Percentiles rank a stretch among this genome's conserved stretches.
phyloP scores from a whole-genome alignment of 2,888 invertebrate genomes.

The Atethmia centrago region DNA sequence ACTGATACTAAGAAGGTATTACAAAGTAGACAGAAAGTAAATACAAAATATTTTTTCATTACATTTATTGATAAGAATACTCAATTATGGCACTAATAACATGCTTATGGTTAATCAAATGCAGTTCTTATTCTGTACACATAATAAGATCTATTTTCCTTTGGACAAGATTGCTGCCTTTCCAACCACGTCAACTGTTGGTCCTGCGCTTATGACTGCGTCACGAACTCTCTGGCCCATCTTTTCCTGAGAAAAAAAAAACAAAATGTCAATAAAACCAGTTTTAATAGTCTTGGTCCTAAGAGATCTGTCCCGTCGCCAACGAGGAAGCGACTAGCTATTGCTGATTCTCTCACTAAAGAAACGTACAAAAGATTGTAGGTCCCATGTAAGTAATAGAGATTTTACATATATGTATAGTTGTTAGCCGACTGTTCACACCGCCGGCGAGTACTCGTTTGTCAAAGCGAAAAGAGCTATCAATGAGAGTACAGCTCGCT shows the following conservation, averaged over 20 bases:
- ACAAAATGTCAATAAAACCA: background rate
- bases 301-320: background rate
- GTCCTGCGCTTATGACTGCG: slow-evolving; percentile 69
- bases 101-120: background rate
- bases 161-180: slow-evolving; percentile 49
- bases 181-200: slow-evolving; percentile 66
- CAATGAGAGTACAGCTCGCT: no score
- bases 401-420: background rate
- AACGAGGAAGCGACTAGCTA: no score
- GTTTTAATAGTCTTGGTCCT: background rate
- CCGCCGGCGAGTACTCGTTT: no score
- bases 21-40: background rate
- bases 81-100: slow-evolving; percentile 1
- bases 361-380: background rate
- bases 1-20: no score
- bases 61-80: slow-evolving; percentile 4
- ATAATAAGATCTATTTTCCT: slow-evolving; percentile 27
- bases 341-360: background rate
- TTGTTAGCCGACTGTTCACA: no score
- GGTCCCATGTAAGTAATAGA: background rate
- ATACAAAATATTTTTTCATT: background rate
- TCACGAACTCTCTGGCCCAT: slow-evolving; percentile 71
- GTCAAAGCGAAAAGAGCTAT: no score
- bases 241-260: slow-evolving; percentile 66
- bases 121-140: fast-evolving